Percentiles rank a stretch among this genome's conserved stretches.
Evolutionary conservation across 1,140 invertebrate genomes (phyloP).

Genomic region (Apocrypta bakeri): DNA sequence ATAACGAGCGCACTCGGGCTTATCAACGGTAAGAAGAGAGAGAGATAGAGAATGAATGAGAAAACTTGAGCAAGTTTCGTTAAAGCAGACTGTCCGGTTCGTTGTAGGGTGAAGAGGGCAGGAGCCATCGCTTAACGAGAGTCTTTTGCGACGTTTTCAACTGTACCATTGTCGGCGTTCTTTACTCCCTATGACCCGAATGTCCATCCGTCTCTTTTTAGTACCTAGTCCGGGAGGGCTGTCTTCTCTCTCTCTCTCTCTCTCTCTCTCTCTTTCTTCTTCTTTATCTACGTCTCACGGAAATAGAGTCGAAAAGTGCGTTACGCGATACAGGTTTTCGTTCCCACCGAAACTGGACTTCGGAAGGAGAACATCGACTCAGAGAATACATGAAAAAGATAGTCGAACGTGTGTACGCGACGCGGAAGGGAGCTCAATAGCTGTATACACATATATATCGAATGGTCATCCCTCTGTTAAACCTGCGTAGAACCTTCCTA

Average conservation of each 20-base stretch:
- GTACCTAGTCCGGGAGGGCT: not conserved
- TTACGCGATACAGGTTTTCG: slow-evolving; percentile 69
- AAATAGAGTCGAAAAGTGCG: slow-evolving; percentile 49
- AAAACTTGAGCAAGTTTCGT: slow-evolving; percentile 54
- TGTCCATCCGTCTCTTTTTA: not conserved
- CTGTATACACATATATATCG: slow-evolving; percentile 60
- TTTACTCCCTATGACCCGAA: slow-evolving; percentile 21
- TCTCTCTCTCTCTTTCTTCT: no score
- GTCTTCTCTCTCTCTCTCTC: no score
- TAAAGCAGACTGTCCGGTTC: slow-evolving; percentile 62
- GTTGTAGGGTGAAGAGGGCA: slow-evolving; percentile 41
- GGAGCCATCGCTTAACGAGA: not conserved
- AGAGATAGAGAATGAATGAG: slow-evolving; percentile 22
- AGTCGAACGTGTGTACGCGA: not conserved
- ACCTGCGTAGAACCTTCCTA: slow-evolving; percentile 5
- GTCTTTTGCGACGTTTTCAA: slow-evolving; percentile 24
- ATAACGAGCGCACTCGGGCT: slow-evolving; percentile 15
- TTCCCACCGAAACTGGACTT: slow-evolving; percentile 69
- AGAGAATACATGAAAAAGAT: slow-evolving; percentile 32
- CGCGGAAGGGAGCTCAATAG: slow-evolving; percentile 49
- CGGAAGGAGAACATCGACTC: not conserved
- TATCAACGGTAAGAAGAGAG: slow-evolving; percentile 32
- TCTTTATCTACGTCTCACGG: slow-evolving; percentile 12
- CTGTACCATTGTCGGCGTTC: not conserved
- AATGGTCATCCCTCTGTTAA: slow-evolving; percentile 65